Evolutionary conservation across 2,888 invertebrate species (phyloP).

Genomic region (Azorinus chamasolen): DNA sequence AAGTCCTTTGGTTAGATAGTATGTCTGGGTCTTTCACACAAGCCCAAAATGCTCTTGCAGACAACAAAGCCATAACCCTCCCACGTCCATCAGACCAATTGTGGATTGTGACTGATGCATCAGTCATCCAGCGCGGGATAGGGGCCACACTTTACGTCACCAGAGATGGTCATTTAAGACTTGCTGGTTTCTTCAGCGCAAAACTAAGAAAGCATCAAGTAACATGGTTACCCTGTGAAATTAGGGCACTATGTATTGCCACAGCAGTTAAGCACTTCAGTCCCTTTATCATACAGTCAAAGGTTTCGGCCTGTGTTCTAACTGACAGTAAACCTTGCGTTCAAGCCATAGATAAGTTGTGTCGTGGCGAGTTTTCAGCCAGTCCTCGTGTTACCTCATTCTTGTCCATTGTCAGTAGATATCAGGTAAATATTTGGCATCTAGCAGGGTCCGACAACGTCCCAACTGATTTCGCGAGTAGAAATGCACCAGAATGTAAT

Average conservation of each 20-base stretch:
- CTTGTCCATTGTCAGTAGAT: conserved; percentile 30
- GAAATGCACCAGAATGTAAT: conserved; percentile 51
- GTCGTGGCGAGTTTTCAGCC: conserved; percentile 33
- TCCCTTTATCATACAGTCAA: conserved; percentile 36
- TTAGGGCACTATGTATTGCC: conserved; percentile 12
- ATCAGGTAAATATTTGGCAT: conserved; percentile 25
- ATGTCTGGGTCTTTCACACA: not conserved
- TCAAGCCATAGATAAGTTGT: conserved; percentile 33
- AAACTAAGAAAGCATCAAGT: conserved; percentile 28
- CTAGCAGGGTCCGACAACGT: conserved; percentile 48
- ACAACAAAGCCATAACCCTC: not conserved
- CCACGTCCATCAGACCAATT: conserved; percentile 3
- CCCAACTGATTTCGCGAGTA: conserved; percentile 60
- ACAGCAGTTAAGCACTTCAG: conserved; percentile 26
- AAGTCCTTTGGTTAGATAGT: conserved; percentile 10
- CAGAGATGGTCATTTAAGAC: not conserved
- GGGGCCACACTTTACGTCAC: conserved; percentile 22
- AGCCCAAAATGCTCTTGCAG: not conserved
- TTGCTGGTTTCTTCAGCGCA: conserved; percentile 27
- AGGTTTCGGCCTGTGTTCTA: not conserved
- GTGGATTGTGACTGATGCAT: conserved; percentile 22
- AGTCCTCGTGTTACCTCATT: conserved; percentile 38
- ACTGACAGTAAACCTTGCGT: too few relatives aligned
- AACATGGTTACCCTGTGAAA: conserved; percentile 19
- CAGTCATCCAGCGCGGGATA: too few relatives aligned